phyloP scores from a whole-genome alignment of 1,140 invertebrate genomes.

The Diplogasteroides magnus region DNA sequence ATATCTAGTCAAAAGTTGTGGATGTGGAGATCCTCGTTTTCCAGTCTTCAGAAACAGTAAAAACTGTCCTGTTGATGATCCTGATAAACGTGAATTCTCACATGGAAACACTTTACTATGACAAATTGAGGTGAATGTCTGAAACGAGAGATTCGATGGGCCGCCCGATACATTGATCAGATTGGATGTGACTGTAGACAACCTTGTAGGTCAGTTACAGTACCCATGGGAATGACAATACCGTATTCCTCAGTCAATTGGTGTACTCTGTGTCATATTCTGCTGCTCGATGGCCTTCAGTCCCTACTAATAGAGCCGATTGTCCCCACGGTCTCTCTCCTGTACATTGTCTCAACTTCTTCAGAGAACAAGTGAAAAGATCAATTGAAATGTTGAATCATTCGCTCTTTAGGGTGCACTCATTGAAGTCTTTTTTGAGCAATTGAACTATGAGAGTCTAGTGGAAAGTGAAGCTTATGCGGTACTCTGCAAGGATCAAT shows the following conservation, averaged over 20 bases:
- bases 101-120: conserved; percentile 4
- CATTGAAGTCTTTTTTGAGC: conserved; percentile 38
- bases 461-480: conserved; percentile 37
- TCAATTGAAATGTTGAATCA: too few species aligned
- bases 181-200: conserved; percentile 42
- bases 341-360: conserved; percentile 30
- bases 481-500: conserved; percentile 3
- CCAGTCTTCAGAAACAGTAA: conserved; percentile 40
- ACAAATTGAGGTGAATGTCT: conserved; percentile 43
- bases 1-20: conserved; percentile 43
- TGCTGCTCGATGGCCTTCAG: conserved; percentile 37
- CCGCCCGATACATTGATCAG: conserved; percentile 28
- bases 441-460: conserved; percentile 39
- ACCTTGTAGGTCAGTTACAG: conserved; percentile 41
- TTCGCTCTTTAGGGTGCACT: conserved; percentile 29
- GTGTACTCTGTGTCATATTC: conserved; percentile 53
- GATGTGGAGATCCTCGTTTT: conserved; percentile 52
- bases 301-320: conserved; percentile 22
- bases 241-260: conserved; percentile 37
- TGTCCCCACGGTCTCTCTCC: conserved; percentile 27
- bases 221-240: neutral
- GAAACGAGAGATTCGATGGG: conserved; percentile 38
- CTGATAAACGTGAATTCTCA: conserved; percentile 37
- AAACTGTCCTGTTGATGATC: conserved; percentile 52
- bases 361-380: conserved; percentile 27